Evolutionary conservation across 2,113 vertebrate species (phyloP).

Genomic region (Barbus barbus): DNA sequence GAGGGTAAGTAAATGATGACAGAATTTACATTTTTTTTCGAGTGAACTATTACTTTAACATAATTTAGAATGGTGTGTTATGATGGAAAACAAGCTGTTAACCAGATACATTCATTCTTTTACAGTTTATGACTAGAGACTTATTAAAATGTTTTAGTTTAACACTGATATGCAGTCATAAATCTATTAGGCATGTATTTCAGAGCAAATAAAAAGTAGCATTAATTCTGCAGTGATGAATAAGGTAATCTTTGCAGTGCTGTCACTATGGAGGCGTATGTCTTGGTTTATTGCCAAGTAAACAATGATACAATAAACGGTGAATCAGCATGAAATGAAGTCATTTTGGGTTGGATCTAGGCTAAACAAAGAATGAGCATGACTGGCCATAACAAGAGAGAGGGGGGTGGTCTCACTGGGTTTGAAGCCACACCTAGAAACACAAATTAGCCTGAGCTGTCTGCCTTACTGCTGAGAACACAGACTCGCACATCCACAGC

Average conservation of each 20-base stretch:
- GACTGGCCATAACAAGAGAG: slow-evolving; percentile 10
- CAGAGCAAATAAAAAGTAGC: too few species aligned
- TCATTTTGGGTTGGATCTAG: slow-evolving; percentile 21
- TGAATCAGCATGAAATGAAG: neutral
- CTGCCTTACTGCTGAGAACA: slow-evolving; percentile 32
- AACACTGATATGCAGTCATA: neutral
- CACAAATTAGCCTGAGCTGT: slow-evolving; percentile 38
- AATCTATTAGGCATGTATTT: too few species aligned
- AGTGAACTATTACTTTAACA: too few species aligned
- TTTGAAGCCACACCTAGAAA: slow-evolving; percentile 53
- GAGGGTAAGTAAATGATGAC: too few species aligned
- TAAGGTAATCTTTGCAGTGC: neutral
- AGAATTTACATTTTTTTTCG: too few species aligned
- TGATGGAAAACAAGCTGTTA: neutral
- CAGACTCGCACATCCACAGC: slow-evolving; percentile 27
- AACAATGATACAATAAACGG: neutral
- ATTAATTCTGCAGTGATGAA: neutral
- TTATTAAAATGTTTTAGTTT: neutral
- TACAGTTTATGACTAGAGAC: neutral
- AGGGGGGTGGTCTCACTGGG: neutral
- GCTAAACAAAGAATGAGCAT: slow-evolving; percentile 45
- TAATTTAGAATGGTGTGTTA: too few species aligned
- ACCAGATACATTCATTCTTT: neutral
- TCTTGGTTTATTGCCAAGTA: slow-evolving; percentile 11
- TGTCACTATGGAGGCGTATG: neutral